Evolutionary conservation across 2,797 vertebrate species (phyloP).

Genomic region (Avahi laniger): DNA sequence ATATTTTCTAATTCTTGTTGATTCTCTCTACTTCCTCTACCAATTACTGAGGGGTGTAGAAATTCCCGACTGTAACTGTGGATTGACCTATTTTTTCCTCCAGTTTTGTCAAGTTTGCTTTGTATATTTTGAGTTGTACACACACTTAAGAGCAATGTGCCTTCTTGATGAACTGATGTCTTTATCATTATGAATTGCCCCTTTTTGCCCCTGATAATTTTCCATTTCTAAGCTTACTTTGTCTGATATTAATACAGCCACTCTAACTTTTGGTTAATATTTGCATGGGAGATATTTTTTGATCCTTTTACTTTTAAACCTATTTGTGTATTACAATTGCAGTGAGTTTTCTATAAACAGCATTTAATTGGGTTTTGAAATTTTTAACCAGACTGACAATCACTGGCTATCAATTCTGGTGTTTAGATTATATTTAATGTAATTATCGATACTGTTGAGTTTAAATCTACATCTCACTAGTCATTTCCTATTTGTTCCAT

Average conservation of each 20-base stretch:
- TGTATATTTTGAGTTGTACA: neutral
- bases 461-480: neutral
- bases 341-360: neutral
- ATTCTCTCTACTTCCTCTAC: neutral
- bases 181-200: neutral
- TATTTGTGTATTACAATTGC: neutral
- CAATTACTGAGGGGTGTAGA: neutral
- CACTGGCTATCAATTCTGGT: neutral
- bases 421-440: neutral
- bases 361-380: slow-evolving; percentile 14
- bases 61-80: neutral
- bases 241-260: neutral
- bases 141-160: neutral
- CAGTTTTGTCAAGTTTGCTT: neutral
- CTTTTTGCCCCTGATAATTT: neutral
- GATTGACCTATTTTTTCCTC: neutral
- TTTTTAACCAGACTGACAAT: neutral
- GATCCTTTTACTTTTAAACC: slow-evolving; percentile 24
- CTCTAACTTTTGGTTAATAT: neutral
- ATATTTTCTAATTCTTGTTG: neutral
- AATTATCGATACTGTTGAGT: neutral
- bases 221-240: neutral
- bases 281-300: neutral
- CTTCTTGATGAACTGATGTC: neutral
- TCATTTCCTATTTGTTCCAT: neutral